Evolutionary conservation across 2,888 invertebrate species (phyloP), one percentile per base, ranked within the genome.

Genomic region (Proisotoma minuta): DNA sequence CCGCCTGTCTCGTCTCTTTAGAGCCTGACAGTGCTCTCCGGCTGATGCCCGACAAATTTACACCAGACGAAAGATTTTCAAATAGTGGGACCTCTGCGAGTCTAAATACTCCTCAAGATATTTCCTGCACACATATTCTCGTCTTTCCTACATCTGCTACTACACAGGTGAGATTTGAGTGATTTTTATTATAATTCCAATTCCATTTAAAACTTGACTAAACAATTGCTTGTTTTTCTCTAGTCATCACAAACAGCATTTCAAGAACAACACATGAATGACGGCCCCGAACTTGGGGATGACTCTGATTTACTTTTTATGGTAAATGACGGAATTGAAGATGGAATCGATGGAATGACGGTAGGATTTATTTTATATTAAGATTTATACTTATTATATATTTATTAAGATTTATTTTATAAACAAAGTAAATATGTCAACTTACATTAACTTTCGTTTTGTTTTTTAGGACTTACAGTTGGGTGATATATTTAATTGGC

Each of bases 71-170:
- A 79, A 83, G 93, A 61, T 91, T 91, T 80, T 89, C 91, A 76
- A 59, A 61, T 12, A 59, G 65, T 20, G 62, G 65, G 15, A 64
- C 67, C 10, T 91, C 91, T 78, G 89, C 89, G 76, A 89, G 90
- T 72, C 82, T 98, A 75, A 91, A 91, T 74, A 98, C 98, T 64
- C 98, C 98, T 4, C 86, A 94, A 70, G 98, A 99, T 80, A 92
- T 95, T 68, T 91, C 94, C 61, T 92, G 92, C 78, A 98, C 98
- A 63, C 99, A 99, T 78, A 98, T 99, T 73, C 85, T 99, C 74
- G 98, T 98, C 73, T 98, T 99, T 81, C 98, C 98, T 54, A 98
- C 96, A 43, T 96, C 92, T 65, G 94, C 95, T 48, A 91, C 91
- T 61, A 91, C 94, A 63, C 91, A 91, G 85, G 89, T 89, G 77